Base-by-base conservation (phyloP, 2,797 vertebrate genomes). In the Micromesistius poutassou region DNA sequence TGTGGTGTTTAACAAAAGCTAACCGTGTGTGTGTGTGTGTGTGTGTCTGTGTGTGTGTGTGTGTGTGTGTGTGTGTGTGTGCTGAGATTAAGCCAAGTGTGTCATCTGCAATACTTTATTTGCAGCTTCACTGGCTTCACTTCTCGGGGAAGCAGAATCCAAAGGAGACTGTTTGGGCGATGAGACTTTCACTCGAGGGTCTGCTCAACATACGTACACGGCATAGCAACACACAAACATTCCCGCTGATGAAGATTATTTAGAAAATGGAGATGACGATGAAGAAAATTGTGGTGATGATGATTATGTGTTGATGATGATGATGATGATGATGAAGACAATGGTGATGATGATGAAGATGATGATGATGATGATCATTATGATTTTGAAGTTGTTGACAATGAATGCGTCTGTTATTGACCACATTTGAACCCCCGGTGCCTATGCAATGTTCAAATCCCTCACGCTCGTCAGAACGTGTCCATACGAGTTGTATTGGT, bases 391-490 rank as follows among this genome's bases (percentile, higher is more conserved):
- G 46, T 19, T 50, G 55, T 22, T 62, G 22, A 62, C 19, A 22
- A 25, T 62, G 19, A 12, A 3, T 12, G 12, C 8, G 28, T 28
- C n/a, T 68, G 62, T 22, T 55, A 19, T 22, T 55, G 46, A 55
- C 46, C 62, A 8, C 2, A 12, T 68, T 28, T 68, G 9, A 68
- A 13, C 25, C n/a, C 62, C 62, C 1, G 2, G 0, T n/a, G 28
- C 25, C n/a, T 28, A 28, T 1, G 62, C n/a, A 28, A 25, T 68
- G n/a, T 28, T 68, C 55, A 62, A 8, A 62, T 22, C 19, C 46
- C 46, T 22, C 40, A 38, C 38, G 71, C 19, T 3, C 6, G 31
- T 77, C 71, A 19, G 76, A 72, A 78, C 46, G 78, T 84, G 80
- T 78, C 73, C 81, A 30, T n/a, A n/a, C n/a, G 30, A 19, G 46